Evolutionary conservation across 2,888 invertebrate genomes (phyloP), one percentile per base, ranked within the genome.

Genomic region (Phasia obesa): DNA sequence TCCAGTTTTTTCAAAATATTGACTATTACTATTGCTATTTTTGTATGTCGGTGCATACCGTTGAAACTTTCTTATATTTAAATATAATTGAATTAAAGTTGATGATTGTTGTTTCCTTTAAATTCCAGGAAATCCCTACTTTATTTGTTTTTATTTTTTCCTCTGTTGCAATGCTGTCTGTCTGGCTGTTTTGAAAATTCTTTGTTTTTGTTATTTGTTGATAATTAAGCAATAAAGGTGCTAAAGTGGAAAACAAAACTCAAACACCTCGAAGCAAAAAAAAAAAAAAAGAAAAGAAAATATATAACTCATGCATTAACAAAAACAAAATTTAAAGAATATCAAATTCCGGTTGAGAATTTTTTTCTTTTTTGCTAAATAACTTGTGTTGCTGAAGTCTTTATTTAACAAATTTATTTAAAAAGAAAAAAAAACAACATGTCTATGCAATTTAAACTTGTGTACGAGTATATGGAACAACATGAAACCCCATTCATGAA

Each of bases 81-180:
- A 38, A 70, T 11, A 42, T 70, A 81, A 59, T 57, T 65, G 49
- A 62, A 77, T 53, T 44, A 53, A 75, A 51, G 59, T 71, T 59
- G 27, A 79, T 49, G 47, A 47, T 67, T 78, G 55, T 76, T n/a
- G 55, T 67, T 76, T 79, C 47, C 75, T 75, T 65, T 60, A 71
- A 79, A 75, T 83, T 79, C 83, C 70, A 65, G 83, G 83, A 83
- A 83, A 83, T 75, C 70, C 79, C 79, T 65, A 60, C 42, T 55
- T 55, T 60, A 57, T 67, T 62, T 69, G 21, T 70, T 62, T 9
- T 17, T 51, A 2, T 42, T 69, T 76, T 53, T 62, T 70, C 1
- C 25, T 38, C 55, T 62, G 42, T 75, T 75, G 79, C 59, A 69
- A 42, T 62, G 15, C 31, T 71, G 81, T 83, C 71, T 71, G 81